Base-by-base conservation (phyloP, 2,888 invertebrate species). In the Megastigmus dorsalis region DNA sequence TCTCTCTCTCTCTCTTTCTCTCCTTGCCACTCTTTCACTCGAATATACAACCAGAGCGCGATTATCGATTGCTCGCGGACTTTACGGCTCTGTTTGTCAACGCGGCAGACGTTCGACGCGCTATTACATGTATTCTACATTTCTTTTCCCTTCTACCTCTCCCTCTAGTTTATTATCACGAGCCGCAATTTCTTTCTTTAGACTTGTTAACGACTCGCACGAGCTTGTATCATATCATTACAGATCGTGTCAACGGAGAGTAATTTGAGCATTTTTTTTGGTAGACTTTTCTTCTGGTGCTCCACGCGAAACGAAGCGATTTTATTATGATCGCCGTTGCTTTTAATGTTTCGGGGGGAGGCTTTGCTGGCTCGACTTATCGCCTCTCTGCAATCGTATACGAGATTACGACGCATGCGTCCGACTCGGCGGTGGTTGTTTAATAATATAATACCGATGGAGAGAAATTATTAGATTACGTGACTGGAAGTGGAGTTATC, bases 71-170 rank as follows among this genome's bases (percentile, higher is more conserved):
- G 23, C 26, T 6, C 55, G n/a, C n/a, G 26, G 41, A 38, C 43
- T 73, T 72, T 41, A 60, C 65, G 43, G 59, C 59, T 59, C 48
- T 66, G 66, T 72, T 71, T 60, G 70, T 45, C 43, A 43, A n/a
- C 23, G 41, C 13, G 43, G 33, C 59, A 10, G 26, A 38, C 48
- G 20, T 54, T 62, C 36, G 65, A 54, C 62, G 48, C 13, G 9
- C 18, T 10, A 57, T 57, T 48, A 45, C 33, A n/a, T n/a, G 1
- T 45, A 45, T 15, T 18, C 36, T 60, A 23, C 10, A 43, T n/a
- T n/a, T n/a, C n/a, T n/a, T n/a, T n/a, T n/a, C n/a, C n/a, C n/a
- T n/a, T n/a, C n/a, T n/a, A n/a, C n/a, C n/a, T n/a, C n/a, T n/a
- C n/a, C n/a, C n/a, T n/a, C n/a, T n/a, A n/a, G n/a, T n/a, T n/a